A percentile compares a stretch with the other conserved stretches of the same genome.
phyloP scores from a whole-genome alignment of 2,113 vertebrate species.

The Periophthalmus modestus region DNA sequence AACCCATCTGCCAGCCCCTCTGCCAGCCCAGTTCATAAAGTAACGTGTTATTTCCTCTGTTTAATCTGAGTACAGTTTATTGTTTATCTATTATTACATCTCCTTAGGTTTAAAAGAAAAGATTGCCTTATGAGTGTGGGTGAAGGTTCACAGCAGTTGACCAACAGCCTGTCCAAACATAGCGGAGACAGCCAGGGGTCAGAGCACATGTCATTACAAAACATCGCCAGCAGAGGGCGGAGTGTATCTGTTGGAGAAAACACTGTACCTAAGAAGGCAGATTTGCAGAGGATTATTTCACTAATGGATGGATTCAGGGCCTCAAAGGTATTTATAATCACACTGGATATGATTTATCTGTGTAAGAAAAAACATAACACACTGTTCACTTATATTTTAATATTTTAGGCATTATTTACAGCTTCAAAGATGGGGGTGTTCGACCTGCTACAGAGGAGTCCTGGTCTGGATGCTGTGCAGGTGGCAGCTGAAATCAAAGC shows the following conservation, averaged over 20 bases:
- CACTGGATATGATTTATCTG: background rate
- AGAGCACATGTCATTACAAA: slow-evolving; percentile 8
- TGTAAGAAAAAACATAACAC: background rate
- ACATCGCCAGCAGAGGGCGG: slow-evolving; percentile 22
- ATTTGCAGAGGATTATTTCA: slow-evolving; percentile 72
- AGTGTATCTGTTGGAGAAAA: slow-evolving; percentile 3
- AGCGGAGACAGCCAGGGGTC: background rate
- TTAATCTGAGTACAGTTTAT: background rate
- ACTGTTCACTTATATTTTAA: background rate
- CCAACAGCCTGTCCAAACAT: slow-evolving; percentile 52
- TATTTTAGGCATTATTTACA: slow-evolving; percentile 83
- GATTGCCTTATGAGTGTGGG: slow-evolving; percentile 4
- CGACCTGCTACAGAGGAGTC: slow-evolving; percentile 76
- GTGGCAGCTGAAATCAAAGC: slow-evolving; percentile 73
- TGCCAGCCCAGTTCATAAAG: slow-evolving; percentile 44
- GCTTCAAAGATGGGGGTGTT: slow-evolving; percentile 86
- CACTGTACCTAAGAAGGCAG: slow-evolving; percentile 25
- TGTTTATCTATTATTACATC: background rate
- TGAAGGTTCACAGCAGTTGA: slow-evolving; percentile 21
- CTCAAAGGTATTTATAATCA: slow-evolving; percentile 82
- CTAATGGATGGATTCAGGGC: slow-evolving; percentile 88
- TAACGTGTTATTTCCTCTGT: slow-evolving; percentile 9
- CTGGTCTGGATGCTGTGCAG: slow-evolving; percentile 65
- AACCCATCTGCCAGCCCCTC: slow-evolving; percentile 11
- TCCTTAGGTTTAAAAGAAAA: slow-evolving; percentile 46